Base-by-base conservation (phyloP, 2,113 vertebrate species). In the Vulpes vulpes region DNA sequence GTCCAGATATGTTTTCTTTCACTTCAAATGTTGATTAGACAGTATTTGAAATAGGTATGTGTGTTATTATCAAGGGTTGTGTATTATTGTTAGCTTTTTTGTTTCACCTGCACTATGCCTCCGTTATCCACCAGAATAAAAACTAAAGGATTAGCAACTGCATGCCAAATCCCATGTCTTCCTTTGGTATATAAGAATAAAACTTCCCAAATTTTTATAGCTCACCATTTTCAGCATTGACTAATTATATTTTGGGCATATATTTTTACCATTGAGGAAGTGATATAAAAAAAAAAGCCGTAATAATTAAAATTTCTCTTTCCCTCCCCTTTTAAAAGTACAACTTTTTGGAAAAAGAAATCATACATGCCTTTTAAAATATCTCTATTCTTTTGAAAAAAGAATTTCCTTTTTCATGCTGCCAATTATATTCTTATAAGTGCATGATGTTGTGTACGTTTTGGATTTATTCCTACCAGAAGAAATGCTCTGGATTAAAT, bases 371-470 rank as follows among this genome's bases (percentile, higher is more conserved):
- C 3, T 88, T 83, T 35, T 55, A 57, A 95, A 35, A 74, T 32
- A 27, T 27, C 3, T 80, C 3, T 74, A 32, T 4, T 59, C 19
- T 59, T 65, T 95, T 35, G 35, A 19, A 59, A 91, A 51, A 83
- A 79, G 0, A 76, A 55, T 55, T 92, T 23, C 19, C 23, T 76
- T 55, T 90, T 94, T 88, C 83, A 84, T 53, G 17, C 10, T 80
- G 10, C 12, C 17, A 78, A 35, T 69, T 74, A 95, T 94, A 76
- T 95, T n/a, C 49, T 89, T 89, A 53, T 85, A 95, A 79, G 1
- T 81, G 9, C 55, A 27, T 53, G 15, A 55, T 14, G 22, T 3
- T 74, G 3, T 27, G 23, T 71, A 16, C 53, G 53, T 25, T 12
- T 35, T 83, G 30, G 43, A 17, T 17, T 8, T 7, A 60, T 87